These are phyloP conservation scores for Platysternon megacephalum DNA, from an alignment of 2,113 vertebrate genomes.

Conservation along the genomic window DNA sequence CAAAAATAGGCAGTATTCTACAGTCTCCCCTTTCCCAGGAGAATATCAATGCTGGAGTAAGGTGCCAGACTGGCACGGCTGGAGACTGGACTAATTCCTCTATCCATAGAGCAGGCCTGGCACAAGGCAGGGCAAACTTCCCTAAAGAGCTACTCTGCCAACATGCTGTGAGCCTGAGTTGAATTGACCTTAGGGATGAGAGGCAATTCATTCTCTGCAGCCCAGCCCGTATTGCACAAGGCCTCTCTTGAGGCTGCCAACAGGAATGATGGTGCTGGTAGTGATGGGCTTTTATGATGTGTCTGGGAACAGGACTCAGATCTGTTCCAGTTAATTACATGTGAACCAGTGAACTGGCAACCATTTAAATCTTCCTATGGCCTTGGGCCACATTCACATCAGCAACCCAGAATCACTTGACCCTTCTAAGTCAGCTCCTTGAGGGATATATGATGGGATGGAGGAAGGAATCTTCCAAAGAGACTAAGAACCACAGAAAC, in stretches of 20 bases:
- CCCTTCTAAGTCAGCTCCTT: not conserved
- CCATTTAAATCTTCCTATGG: not conserved
- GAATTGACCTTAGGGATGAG: not conserved
- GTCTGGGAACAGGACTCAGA: not conserved
- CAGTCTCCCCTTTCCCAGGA: not conserved
- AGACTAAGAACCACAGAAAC: not conserved
- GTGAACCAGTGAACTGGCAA: not conserved
- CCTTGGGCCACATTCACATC: not conserved
- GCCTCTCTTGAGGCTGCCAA: not conserved
- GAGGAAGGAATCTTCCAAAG: not conserved
- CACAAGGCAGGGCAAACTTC: not conserved
- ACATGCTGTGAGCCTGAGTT: not conserved
- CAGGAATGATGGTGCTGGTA: not conserved
- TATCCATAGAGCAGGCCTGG: constrained; percentile 35
- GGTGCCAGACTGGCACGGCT: constrained; percentile 50
- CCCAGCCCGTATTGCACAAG: not conserved
- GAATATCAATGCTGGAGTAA: not conserved
- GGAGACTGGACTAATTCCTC: constrained; percentile 17
- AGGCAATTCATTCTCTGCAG: not conserved
- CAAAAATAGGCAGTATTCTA: not conserved
- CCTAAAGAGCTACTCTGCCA: constrained; percentile 7
- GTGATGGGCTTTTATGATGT: not conserved
- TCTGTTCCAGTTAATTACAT: not conserved
- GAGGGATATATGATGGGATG: not conserved
- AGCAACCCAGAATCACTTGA: not conserved